Evolutionary conservation across 2,888 invertebrate species (phyloP), one percentile per base, ranked within the genome.

Genomic region (Homarus gammarus): DNA sequence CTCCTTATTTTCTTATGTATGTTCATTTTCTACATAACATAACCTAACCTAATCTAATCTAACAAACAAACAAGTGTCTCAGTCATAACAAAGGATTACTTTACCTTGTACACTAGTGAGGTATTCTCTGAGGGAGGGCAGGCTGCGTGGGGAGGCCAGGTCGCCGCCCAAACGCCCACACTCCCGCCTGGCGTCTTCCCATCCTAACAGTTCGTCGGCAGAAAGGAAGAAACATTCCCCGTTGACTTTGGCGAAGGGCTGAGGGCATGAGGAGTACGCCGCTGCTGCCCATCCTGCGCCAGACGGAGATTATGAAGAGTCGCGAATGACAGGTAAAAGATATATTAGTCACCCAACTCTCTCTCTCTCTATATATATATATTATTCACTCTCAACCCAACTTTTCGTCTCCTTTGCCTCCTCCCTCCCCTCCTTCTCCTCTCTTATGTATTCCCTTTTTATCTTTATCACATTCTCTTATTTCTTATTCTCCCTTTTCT

Each of bases 151-250:
- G 15, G 91, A 81, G 38, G 89, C 87, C 44, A 90, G 82, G 81
- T 91, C 91, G 1, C 91, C 91, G 6, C 90, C 90, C 31, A 88
- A 40, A 36, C 83, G 51, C 22, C 84, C 87, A 38, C 91, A 91
- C 56, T 91, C 88, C 75, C 91, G 77, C 15, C 90, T 56, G 15
- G 90, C 91, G 40, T 90, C 91, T 44, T 83, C 85, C 91, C 91
- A 91, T 1, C 87, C 87, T 27, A 87, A 38, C 86, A 85, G 88
- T 33, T 82, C 84, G 1, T 78, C 82, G 49, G 27, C 31, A 44
- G 84, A n/a, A 72, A 90, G 68, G 83, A 78, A 84, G 90, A 86
- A 87, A 68, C 91, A 91, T 40, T 91, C 91, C 10, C 86, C 85
- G 31, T 64, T 79, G 64, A 90, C 78, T 31, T 61, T 84, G 40